These are phyloP conservation scores for Junonia oenone DNA, from an alignment of 2,888 invertebrate genomes.

Conservation along the genomic window DNA sequence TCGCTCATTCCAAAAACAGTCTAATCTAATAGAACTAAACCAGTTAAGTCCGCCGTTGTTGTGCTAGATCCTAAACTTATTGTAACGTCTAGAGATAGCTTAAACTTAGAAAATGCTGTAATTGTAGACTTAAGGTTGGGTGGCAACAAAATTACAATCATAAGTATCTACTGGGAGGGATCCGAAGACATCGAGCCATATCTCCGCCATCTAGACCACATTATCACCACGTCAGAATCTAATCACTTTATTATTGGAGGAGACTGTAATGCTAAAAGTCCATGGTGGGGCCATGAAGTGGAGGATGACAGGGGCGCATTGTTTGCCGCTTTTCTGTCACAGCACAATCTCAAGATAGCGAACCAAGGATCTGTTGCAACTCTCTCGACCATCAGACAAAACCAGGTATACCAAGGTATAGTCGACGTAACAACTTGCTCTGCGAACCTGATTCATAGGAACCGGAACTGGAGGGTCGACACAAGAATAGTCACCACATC, in stretches of 20 bases:
- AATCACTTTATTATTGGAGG: slow-evolving; percentile 19
- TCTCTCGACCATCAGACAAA: not conserved
- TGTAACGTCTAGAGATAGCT: no score
- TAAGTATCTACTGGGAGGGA: not conserved
- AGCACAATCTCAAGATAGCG: not conserved
- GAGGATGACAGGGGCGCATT: slow-evolving; percentile 20
- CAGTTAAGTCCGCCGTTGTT: no score
- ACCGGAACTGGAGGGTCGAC: not conserved
- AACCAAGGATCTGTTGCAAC: not conserved
- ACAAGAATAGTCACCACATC: not conserved
- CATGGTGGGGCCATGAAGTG: slow-evolving; percentile 20
- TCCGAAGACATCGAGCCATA: slow-evolving; percentile 9
- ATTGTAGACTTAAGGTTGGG: no score
- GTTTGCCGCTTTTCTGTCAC: slow-evolving; percentile 8
- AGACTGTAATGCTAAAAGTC: slow-evolving; percentile 16
- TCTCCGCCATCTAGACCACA: not conserved
- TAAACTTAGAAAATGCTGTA: no score
- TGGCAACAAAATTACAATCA: no score
- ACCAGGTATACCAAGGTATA: not conserved
- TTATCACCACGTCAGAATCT: not conserved
- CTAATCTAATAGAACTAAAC: no score
- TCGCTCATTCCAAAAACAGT: no score
- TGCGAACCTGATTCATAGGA: not conserved
- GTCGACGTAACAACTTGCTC: not conserved
- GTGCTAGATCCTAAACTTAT: no score